These are phyloP conservation scores for Himalopsyche tibetana DNA, from an alignment of 2,888 invertebrate genomes.

Conservation along the genomic window DNA sequence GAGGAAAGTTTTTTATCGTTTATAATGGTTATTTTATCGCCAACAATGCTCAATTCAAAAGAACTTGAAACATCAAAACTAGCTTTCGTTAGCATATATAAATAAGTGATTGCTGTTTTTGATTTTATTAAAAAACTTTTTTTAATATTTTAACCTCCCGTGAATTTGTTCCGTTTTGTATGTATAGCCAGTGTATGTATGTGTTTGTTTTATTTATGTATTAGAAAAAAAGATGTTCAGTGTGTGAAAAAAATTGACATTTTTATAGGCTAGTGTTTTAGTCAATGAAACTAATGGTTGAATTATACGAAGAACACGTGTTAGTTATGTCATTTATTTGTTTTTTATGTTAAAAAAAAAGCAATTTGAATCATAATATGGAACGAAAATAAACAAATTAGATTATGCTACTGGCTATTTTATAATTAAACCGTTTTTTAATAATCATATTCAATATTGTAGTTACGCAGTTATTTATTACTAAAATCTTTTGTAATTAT, in stretches of 20 bases:
- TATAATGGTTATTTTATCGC: conserved; percentile 34
- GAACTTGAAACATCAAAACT: background rate
- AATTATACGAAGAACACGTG: conserved; percentile 26
- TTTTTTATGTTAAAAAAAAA: conserved; percentile 24
- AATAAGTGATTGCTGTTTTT: background rate
- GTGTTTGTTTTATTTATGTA: conserved; percentile 18
- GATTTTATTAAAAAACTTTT: background rate
- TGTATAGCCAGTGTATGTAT: background rate
- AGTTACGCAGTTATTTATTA: too few relatives aligned
- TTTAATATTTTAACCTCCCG: conserved; percentile 9
- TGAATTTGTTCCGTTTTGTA: conserved; percentile 7
- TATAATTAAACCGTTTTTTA: too few relatives aligned
- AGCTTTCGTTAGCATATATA: background rate
- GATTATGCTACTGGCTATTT: conserved; percentile 11
- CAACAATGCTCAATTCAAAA: conserved; percentile 24
- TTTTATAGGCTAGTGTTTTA: conserved; percentile 20
- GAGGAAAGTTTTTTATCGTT: conserved; percentile 26
- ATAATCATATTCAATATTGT: too few relatives aligned
- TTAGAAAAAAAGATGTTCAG: conserved; percentile 15
- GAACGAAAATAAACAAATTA: background rate
- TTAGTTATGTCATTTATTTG: conserved; percentile 29
- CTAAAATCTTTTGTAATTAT: too few relatives aligned
- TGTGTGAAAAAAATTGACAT: conserved; percentile 34
- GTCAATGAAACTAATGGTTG: conserved; percentile 17
- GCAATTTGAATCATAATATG: conserved; percentile 24